These are phyloP conservation scores for Carapus acus DNA, from an alignment of 2,797 vertebrate genomes.

Conservation along the genomic window DNA sequence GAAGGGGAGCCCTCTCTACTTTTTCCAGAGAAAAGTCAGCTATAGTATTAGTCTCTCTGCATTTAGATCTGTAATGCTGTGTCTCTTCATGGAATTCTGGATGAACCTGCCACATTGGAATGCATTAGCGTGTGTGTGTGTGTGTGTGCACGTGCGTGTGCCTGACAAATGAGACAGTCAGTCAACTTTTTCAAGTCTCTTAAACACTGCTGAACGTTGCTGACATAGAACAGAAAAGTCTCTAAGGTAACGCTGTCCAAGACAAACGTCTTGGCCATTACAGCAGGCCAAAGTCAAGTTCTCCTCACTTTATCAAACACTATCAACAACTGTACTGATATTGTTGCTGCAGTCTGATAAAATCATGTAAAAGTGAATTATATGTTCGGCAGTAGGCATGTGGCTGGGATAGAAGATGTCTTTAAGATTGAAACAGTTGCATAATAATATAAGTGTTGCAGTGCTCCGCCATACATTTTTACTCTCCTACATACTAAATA, in stretches of 20 bases:
- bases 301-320: constrained; percentile 22
- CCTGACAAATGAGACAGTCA: too few relatives aligned
- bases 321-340: constrained; percentile 27
- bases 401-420: constrained; percentile 8
- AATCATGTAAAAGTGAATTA: constrained; percentile 30
- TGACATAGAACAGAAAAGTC: constrained; percentile 14
- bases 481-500: constrained; percentile 42
- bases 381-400: constrained; percentile 8
- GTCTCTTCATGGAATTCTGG: too few relatives aligned
- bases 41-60: too few relatives aligned
- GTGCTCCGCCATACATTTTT: constrained; percentile 31
- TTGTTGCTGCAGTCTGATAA: constrained; percentile 26
- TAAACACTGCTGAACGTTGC: constrained; percentile 17
- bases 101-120: too few relatives aligned
- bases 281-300: constrained; percentile 50
- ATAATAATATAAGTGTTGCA: constrained; percentile 29
- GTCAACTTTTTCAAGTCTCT: not conserved
- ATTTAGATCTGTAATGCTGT: too few relatives aligned
- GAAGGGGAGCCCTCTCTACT: too few relatives aligned
- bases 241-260: constrained; percentile 19
- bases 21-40: too few relatives aligned
- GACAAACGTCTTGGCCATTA: constrained; percentile 35
- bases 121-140: too few relatives aligned
- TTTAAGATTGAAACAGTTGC: constrained; percentile 42
- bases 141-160: too few relatives aligned